Evolutionary conservation across 2,888 invertebrate genomes (phyloP).

Genomic region (Cybosia mesomella): DNA sequence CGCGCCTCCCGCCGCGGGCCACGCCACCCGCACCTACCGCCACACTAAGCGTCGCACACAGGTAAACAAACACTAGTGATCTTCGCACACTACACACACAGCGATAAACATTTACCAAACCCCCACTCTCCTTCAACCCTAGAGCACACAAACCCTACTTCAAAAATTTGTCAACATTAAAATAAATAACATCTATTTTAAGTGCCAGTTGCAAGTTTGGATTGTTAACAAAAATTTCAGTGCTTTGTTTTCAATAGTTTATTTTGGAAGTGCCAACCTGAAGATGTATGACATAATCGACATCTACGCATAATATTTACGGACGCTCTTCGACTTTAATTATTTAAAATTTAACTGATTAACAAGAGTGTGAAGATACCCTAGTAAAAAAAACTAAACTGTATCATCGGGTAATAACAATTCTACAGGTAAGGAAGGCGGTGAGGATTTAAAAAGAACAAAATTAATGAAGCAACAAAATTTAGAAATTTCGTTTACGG

Average conservation of each 20-base stretch:
- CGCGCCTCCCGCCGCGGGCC: slow-evolving; percentile 76
- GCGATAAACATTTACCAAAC: slow-evolving; percentile 36
- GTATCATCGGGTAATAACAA: slow-evolving; percentile 16
- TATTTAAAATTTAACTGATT: slow-evolving; percentile 26
- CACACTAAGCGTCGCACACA: slow-evolving; percentile 66
- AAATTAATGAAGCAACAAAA: slow-evolving; percentile 4
- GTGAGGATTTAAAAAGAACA: slow-evolving; percentile 9
- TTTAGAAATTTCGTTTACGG: background rate
- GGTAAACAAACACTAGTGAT: slow-evolving; percentile 72
- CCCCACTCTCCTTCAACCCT: slow-evolving; percentile 41
- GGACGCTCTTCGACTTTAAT: slow-evolving; percentile 21
- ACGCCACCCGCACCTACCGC: slow-evolving; percentile 69
- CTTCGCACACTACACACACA: slow-evolving; percentile 37
- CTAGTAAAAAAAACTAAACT: background rate
- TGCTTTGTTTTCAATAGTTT: slow-evolving; percentile 64
- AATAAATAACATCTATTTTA: slow-evolving; percentile 57
- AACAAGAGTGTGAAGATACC: background rate
- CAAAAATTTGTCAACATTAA: slow-evolving; percentile 43
- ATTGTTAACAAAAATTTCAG: slow-evolving; percentile 70
- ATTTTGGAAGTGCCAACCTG: slow-evolving; percentile 68
- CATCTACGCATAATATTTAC: slow-evolving; percentile 37
- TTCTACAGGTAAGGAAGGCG: background rate
- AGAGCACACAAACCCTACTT: slow-evolving; percentile 29
- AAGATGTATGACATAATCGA: slow-evolving; percentile 59
- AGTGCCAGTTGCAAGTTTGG: slow-evolving; percentile 66